Conservation (phyloP, 2,113 vertebrate genomes). For the Hystrix cristata region DNA sequence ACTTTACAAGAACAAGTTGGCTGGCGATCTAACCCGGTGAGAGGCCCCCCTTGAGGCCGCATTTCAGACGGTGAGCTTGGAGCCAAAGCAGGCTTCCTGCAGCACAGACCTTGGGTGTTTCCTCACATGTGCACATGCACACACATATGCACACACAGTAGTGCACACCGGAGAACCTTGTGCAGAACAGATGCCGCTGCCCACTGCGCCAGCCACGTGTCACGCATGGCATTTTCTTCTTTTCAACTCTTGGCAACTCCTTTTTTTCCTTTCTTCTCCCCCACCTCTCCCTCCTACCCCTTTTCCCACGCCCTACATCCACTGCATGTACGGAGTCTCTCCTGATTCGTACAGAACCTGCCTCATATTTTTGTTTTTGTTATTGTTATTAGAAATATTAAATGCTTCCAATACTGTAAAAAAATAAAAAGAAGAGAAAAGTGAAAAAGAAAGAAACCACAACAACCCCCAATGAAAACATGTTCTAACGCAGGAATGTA, state of each 20-base stretch:
- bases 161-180: not conserved
- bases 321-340: conserved; percentile 31
- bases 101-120: conserved; percentile 55
- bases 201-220: not conserved
- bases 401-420: conserved; percentile 60
- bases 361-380: conserved; percentile 72
- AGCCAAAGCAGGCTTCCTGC: conserved; percentile 37
- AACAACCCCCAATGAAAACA: conserved; percentile 78
- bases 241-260: conserved; percentile 16
- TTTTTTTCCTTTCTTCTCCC: conserved; percentile 48
- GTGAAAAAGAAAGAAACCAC: conserved; percentile 72
- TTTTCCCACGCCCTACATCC: conserved; percentile 8
- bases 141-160: not conserved
- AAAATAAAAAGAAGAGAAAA: not conserved
- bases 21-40: conserved; percentile 74
- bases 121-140: not conserved
- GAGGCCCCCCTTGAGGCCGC: conserved; percentile 76
- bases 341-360: conserved; percentile 40
- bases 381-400: conserved; percentile 70
- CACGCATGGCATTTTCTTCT: not conserved
- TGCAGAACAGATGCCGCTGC: conserved; percentile 12
- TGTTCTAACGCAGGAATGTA: conserved; percentile 64
- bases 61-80: conserved; percentile 46
- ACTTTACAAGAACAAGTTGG: conserved; percentile 83
- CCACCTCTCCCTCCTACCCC: not conserved